phyloP scores from a whole-genome alignment of 2,888 invertebrate genomes.

The Luperina testacea region DNA sequence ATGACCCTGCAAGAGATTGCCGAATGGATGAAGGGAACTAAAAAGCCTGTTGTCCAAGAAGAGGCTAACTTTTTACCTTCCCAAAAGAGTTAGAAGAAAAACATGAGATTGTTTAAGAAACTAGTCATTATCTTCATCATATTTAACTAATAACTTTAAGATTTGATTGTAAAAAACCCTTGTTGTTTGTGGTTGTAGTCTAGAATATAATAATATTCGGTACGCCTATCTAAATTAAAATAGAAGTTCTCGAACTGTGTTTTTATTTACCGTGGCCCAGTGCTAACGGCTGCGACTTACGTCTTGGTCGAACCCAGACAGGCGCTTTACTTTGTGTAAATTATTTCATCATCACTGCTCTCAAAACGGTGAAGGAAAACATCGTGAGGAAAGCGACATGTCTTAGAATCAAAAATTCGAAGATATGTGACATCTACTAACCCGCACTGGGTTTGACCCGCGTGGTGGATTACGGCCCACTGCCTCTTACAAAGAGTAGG shows the following conservation, averaged over 20 bases:
- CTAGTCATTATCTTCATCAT: slow-evolving; percentile 30
- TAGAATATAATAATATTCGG: background rate
- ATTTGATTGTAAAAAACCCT: background rate
- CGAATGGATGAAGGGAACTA: slow-evolving; percentile 50
- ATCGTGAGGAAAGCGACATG: too few relatives aligned
- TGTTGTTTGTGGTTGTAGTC: background rate
- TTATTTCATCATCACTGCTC: too few relatives aligned
- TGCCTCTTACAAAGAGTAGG: too few relatives aligned
- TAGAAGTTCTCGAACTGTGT: background rate
- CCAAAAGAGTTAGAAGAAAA: slow-evolving; percentile 20
- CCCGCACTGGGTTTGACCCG: too few relatives aligned
- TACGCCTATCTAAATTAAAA: background rate
- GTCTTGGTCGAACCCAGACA: too few relatives aligned
- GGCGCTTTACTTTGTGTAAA: too few relatives aligned
- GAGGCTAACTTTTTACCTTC: slow-evolving; percentile 32
- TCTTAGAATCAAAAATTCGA: too few relatives aligned
- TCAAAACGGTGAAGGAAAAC: too few relatives aligned
- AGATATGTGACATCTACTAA: too few relatives aligned
- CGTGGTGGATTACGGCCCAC: too few relatives aligned
- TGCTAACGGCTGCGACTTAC: too few relatives aligned
- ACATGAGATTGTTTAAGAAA: background rate
- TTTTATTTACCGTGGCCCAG: background rate
- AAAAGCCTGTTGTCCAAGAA: slow-evolving; percentile 24
- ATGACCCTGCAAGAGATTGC: slow-evolving; percentile 52
- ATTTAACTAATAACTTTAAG: background rate